Evolutionary conservation across 2,888 invertebrate genomes (phyloP).

Genomic region (Meloe dianella): DNA sequence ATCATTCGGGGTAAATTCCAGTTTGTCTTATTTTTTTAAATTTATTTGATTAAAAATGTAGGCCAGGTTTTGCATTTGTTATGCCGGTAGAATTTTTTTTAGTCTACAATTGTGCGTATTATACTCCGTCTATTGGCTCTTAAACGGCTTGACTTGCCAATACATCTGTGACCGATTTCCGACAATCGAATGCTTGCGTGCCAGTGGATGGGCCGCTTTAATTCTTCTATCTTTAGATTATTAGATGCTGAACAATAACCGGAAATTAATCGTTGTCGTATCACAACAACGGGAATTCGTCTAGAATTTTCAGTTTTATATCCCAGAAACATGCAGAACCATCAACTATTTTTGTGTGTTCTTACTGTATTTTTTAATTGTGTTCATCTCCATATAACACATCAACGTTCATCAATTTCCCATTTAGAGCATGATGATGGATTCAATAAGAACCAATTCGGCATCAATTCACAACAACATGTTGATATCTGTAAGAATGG

Average conservation of each 20-base stretch:
- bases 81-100: neutral
- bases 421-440: neutral
- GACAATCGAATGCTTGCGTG: too few relatives aligned
- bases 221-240: too few relatives aligned
- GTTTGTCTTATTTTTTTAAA: neutral
- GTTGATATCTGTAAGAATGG: conserved; percentile 58
- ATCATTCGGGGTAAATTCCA: neutral
- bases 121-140: too few relatives aligned
- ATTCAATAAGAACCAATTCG: neutral
- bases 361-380: neutral
- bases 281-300: neutral
- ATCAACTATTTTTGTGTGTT: neutral
- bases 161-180: too few relatives aligned
- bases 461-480: conserved; percentile 15
- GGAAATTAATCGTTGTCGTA: too few relatives aligned
- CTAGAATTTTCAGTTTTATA: neutral
- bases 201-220: too few relatives aligned
- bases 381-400: neutral
- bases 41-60: neutral
- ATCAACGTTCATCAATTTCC: conserved; percentile 16
- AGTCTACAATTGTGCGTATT: too few relatives aligned
- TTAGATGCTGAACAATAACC: too few relatives aligned
- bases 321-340: neutral
- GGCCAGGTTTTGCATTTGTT: neutral
- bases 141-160: too few relatives aligned